Base-by-base conservation (phyloP, 2,888 invertebrate species). In the Hypomecis atomaria region DNA sequence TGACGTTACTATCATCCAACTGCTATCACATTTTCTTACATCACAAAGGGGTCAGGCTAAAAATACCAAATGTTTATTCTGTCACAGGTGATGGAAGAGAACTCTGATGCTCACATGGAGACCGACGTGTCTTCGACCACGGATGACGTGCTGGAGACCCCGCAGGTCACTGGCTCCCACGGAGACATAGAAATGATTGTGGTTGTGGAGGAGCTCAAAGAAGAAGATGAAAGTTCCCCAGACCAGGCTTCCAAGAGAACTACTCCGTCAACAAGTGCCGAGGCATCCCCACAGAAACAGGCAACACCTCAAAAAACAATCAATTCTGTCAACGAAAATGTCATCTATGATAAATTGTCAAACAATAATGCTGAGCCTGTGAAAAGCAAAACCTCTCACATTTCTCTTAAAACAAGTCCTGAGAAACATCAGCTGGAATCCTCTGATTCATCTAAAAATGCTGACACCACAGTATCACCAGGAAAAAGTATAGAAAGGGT, bases 51-150 rank as follows among this genome's bases (percentile, higher is more conserved):
- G 78, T 79, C 77, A 78, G 65, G 75, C 73, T 85, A 84, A 73
- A 84, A 85, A 84, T 86, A 85, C 67, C 76, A 80, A 71, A 67
- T 74, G 62, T 69, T 79, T 78, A 72, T 78, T 83, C 72, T 83
- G 68, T 75, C 79, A 67, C 85, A 90, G 89, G 83, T 82, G 74
- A 91, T 90, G 91, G 91, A 90, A 73, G 90, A 91, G 73, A 84
- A 74, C 71, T 76, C 90, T 67, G 88, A 88, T 69, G 72, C 78
- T 62, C 86, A 86, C 78, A 88, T 89, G 89, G 91, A 90, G 78
- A 88, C 89, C 52, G 88, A 90, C 67, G 89, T 90, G 64, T 86
- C 91, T 42, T 89, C 91, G 36, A 89, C 89, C 54, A 88, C 88
- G 13, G 84, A 82, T 43, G 89, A 90, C 69, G 79, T 83, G 5